These are phyloP conservation scores for Platorchestia sp. DNA, from an alignment of 1,140 invertebrate species.

Conservation along the genomic window DNA sequence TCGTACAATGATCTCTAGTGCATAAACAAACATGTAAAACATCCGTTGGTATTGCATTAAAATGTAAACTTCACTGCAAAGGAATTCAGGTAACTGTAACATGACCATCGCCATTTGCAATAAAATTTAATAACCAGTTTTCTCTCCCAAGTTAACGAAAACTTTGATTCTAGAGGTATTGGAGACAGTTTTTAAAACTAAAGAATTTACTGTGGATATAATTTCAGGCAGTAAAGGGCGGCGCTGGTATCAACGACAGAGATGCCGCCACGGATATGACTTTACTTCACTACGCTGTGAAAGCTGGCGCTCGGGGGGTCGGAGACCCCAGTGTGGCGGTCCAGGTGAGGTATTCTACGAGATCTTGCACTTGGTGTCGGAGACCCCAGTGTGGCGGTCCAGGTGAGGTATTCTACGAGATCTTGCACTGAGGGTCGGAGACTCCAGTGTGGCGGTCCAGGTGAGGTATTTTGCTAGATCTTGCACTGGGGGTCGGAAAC, in stretches of 20 bases:
- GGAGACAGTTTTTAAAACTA: too few relatives aligned
- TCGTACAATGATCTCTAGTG: too few relatives aligned
- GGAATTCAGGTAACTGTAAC: too few relatives aligned
- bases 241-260: constrained; percentile 67
- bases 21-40: too few relatives aligned
- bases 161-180: too few relatives aligned
- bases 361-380: constrained; percentile 69
- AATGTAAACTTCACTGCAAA: too few relatives aligned
- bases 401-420: constrained; percentile 20
- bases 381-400: constrained; percentile 70
- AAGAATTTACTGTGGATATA: background rate
- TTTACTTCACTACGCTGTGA: constrained; percentile 75
- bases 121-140: too few relatives aligned
- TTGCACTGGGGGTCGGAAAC: background rate
- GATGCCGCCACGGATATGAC: constrained; percentile 77
- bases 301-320: constrained; percentile 75
- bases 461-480: background rate
- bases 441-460: background rate
- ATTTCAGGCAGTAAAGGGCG: constrained; percentile 69
- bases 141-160: too few relatives aligned
- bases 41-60: too few relatives aligned
- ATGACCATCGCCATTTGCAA: too few relatives aligned
- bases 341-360: constrained; percentile 22
- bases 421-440: background rate
- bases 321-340: constrained; percentile 72